phyloP scores from a whole-genome alignment of 2,888 invertebrate species.

The Leptopterna dolabrata region DNA sequence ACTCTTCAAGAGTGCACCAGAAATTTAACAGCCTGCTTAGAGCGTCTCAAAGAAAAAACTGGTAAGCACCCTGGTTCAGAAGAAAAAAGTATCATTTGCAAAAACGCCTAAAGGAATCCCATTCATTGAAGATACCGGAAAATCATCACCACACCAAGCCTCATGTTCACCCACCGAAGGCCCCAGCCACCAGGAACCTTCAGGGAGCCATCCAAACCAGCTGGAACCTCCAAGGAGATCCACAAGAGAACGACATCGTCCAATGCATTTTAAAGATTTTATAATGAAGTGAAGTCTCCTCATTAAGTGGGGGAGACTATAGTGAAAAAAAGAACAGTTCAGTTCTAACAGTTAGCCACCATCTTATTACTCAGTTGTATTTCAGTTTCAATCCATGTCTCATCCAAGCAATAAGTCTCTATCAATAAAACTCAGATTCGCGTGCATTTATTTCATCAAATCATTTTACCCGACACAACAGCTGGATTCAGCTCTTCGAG shows the following conservation, averaged over 20 bases:
- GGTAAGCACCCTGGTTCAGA: background rate
- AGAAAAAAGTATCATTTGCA: background rate
- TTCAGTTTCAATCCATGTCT: too few species aligned
- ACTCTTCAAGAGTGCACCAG: constrained; percentile 24
- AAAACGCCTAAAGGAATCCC: background rate
- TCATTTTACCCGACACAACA: constrained; percentile 63
- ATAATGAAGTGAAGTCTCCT: background rate
- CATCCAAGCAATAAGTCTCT: too few species aligned
- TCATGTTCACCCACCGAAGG: background rate
- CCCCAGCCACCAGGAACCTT: background rate
- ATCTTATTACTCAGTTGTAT: too few species aligned
- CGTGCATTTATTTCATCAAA: too few species aligned
- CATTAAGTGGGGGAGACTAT: constrained; percentile 19
- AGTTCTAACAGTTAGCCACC: too few species aligned
- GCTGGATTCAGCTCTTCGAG: too few species aligned
- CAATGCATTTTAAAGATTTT: background rate
- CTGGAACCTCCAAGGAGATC: background rate
- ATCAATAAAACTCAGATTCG: too few species aligned
- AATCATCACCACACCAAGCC: too few species aligned
- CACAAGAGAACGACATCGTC: background rate
- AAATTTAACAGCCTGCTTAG: constrained; percentile 19
- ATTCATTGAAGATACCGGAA: background rate
- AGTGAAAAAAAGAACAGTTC: background rate
- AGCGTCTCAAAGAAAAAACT: constrained; percentile 23
- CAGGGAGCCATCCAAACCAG: background rate